Conservation (phyloP, 2,888 invertebrate species). For the Trilocha varians region DNA sequence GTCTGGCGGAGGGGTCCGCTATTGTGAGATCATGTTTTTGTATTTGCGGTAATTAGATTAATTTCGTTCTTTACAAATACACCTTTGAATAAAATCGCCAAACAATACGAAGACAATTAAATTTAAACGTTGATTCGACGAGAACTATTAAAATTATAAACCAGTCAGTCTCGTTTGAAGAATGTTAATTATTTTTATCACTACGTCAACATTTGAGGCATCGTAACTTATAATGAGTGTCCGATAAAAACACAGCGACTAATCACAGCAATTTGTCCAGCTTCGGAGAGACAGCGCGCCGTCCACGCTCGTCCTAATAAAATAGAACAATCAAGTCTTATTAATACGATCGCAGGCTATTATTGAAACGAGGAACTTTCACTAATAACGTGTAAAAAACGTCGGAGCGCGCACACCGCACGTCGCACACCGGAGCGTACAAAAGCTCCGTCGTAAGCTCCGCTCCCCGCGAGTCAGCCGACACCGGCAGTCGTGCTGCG, state of each 20-base stretch:
- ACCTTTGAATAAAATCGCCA: too few relatives aligned
- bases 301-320: conserved; percentile 12
- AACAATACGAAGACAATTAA: too few relatives aligned
- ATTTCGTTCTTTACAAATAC: background rate
- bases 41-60: background rate
- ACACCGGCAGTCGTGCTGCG: conserved; percentile 59
- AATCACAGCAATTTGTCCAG: background rate
- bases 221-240: background rate
- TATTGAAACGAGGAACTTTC: conserved; percentile 31
- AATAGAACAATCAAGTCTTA: conserved; percentile 21
- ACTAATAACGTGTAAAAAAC: conserved; percentile 19
- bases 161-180: background rate
- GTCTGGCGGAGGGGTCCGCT: background rate
- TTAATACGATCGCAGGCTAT: conserved; percentile 7
- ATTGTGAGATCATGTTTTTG: background rate
- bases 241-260: background rate
- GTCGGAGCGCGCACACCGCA: too few relatives aligned
- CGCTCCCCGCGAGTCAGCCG: conserved; percentile 17
- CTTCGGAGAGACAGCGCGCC: background rate
- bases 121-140: background rate
- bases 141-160: background rate
- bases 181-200: background rate
- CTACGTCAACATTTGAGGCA: background rate
- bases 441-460: conserved; percentile 25
- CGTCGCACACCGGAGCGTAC: conserved; percentile 5